phyloP scores from a whole-genome alignment of 2,888 invertebrate genomes.

The Theristus sp. region DNA sequence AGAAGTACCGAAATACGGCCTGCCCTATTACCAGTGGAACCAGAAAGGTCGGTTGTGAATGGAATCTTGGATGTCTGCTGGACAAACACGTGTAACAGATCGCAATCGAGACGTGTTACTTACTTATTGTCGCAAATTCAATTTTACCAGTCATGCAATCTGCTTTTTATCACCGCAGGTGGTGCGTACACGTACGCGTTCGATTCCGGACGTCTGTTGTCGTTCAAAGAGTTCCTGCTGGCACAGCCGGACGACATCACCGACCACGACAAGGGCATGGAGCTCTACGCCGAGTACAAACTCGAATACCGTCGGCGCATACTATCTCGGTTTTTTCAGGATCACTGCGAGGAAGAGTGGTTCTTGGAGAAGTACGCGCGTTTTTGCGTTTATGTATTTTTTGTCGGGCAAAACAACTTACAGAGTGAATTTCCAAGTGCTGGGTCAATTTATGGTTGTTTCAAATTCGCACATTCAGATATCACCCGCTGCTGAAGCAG shows the following conservation, averaged over 20 bases:
- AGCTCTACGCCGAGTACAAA: slow-evolving; percentile 91
- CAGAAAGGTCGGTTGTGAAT: not conserved
- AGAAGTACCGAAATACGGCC: not conserved
- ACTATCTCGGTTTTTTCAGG: slow-evolving; percentile 77
- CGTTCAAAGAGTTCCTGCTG: slow-evolving; percentile 57
- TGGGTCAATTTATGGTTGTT: not conserved
- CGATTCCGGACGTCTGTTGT: slow-evolving; percentile 49
- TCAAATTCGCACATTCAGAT: slow-evolving; percentile 1
- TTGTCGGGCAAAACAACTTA: too few species aligned
- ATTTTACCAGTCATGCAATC: not conserved
- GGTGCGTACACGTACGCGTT: not conserved
- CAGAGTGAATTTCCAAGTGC: not conserved
- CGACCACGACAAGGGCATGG: slow-evolving; percentile 80
- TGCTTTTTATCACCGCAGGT: not conserved
- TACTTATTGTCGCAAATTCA: not conserved
- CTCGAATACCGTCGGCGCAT: slow-evolving; percentile 83
- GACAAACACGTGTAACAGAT: too few species aligned
- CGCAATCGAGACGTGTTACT: too few species aligned
- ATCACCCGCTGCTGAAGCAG: slow-evolving; percentile 7
- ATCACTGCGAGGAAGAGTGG: slow-evolving; percentile 9
- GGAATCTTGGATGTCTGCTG: too few species aligned
- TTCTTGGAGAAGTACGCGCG: slow-evolving; percentile 4
- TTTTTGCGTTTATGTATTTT: not conserved
- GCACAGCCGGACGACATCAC: not conserved
- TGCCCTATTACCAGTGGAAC: not conserved